Percentiles rank a stretch among this genome's conserved stretches.
phyloP scores from a whole-genome alignment of 2,888 invertebrate species.

The Cremastinae sp. region DNA sequence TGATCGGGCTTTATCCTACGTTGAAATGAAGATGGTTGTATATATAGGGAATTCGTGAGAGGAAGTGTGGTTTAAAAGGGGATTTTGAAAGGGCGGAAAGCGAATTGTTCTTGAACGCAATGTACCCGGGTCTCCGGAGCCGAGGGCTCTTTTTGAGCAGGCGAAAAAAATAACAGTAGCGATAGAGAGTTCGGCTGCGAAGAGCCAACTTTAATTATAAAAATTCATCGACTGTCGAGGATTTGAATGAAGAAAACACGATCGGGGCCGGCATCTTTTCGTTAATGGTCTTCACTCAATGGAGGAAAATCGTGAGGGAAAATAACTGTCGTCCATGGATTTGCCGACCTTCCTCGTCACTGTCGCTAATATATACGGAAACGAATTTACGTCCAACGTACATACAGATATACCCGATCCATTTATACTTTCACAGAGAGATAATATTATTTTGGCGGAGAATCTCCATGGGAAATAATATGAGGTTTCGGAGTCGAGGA shows the following conservation, averaged over 20 bases:
- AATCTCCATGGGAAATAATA: conserved; percentile 6
- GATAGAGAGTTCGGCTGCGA: not conserved
- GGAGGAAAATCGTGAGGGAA: conserved; percentile 27
- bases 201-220: conserved; percentile 55
- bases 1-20: not conserved
- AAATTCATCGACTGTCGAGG: conserved; percentile 49
- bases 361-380: conserved; percentile 41
- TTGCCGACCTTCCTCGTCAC: conserved; percentile 11
- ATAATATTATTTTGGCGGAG: conserved; percentile 35
- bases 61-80: not conserved
- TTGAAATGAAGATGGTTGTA: not conserved
- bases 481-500: not conserved
- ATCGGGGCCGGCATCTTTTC: conserved; percentile 33
- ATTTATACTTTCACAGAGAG: conserved; percentile 26
- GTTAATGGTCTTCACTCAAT: conserved; percentile 54
- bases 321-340: conserved; percentile 2
- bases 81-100: not conserved
- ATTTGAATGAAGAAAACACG: conserved; percentile 10
- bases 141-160: not conserved
- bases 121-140: not conserved
- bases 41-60: not conserved
- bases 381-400: conserved; percentile 27
- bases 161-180: not conserved
- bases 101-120: conserved; percentile 1
- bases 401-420: conserved; percentile 15